Percentiles rank a stretch among this genome's conserved stretches.
These are phyloP conservation scores for Drosophila serrata DNA, from an alignment of 1,140 invertebrate genomes.

Conservation along the genomic window DNA sequence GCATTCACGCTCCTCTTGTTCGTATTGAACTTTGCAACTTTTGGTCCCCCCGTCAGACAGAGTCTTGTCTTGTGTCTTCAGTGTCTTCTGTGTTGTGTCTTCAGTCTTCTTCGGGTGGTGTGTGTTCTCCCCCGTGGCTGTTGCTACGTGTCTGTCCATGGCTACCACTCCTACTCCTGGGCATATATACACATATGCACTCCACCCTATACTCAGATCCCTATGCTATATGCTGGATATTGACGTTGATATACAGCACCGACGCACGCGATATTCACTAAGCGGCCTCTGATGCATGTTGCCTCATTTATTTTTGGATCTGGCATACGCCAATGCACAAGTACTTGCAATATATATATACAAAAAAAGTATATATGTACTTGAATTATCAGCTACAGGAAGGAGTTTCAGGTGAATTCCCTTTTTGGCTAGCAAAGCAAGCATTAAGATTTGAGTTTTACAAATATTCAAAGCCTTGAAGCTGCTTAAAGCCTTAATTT, in stretches of 20 bases:
- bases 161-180: constrained; percentile 69
- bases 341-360: constrained; percentile 24
- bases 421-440: neutral
- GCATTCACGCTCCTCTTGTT: constrained; percentile 57
- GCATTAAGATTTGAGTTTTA: neutral
- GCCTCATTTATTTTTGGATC: constrained; percentile 80
- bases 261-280: constrained; percentile 74
- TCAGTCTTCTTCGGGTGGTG: constrained; percentile 49
- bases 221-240: constrained; percentile 69
- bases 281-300: constrained; percentile 53
- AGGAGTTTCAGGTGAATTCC: constrained; percentile 24
- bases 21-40: constrained; percentile 81
- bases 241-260: constrained; percentile 82
- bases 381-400: constrained; percentile 12
- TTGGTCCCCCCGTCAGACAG: constrained; percentile 48
- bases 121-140: constrained; percentile 42
- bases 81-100: constrained; percentile 27
- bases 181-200: too few species aligned
- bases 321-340: constrained; percentile 40
- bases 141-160: constrained; percentile 69
- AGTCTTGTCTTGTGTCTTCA: constrained; percentile 52
- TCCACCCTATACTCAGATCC: constrained; percentile 72
- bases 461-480: neutral
- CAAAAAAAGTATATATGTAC: neutral
- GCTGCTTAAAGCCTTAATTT: too few species aligned